These are phyloP conservation scores for Toxotes jaculatrix DNA, from an alignment of 2,113 vertebrate species.

Conservation along the genomic window DNA sequence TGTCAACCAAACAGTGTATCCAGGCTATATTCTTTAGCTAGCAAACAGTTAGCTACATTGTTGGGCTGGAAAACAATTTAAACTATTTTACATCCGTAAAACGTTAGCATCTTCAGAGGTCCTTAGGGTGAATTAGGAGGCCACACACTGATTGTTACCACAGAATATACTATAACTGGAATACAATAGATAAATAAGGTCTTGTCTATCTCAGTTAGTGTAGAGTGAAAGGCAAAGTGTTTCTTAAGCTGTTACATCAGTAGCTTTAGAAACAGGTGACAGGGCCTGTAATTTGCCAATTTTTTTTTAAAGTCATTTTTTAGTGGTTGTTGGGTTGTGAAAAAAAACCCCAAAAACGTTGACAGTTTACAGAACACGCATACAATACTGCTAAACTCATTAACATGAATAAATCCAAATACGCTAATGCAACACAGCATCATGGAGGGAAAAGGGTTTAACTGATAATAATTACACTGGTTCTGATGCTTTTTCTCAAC, in stretches of 20 bases:
- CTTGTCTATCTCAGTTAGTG: neutral
- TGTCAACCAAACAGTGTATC: no score
- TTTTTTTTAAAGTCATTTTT: conserved; percentile 44
- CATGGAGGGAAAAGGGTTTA: neutral
- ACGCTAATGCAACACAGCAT: neutral
- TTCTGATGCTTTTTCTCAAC: neutral
- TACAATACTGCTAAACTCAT: neutral
- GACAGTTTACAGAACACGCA: conserved; percentile 10
- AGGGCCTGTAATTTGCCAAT: conserved; percentile 43
- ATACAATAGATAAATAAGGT: no score
- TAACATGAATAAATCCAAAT: neutral
- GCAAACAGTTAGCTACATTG: no score
- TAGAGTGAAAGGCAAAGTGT: neutral
- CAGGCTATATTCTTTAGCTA: no score
- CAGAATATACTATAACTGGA: no score
- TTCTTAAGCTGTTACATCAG: conserved; percentile 18
- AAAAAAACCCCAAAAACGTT: neutral
- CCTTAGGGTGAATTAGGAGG: no score
- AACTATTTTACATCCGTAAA: no score
- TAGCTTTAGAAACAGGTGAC: conserved; percentile 41
- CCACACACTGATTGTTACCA: no score
- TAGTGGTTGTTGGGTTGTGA: conserved; percentile 28
- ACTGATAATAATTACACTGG: conserved; percentile 9
- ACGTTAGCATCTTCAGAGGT: no score
- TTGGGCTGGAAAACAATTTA: no score